phyloP scores from a whole-genome alignment of 2,113 vertebrate genomes.

The Beaufortia kweichowensis region DNA sequence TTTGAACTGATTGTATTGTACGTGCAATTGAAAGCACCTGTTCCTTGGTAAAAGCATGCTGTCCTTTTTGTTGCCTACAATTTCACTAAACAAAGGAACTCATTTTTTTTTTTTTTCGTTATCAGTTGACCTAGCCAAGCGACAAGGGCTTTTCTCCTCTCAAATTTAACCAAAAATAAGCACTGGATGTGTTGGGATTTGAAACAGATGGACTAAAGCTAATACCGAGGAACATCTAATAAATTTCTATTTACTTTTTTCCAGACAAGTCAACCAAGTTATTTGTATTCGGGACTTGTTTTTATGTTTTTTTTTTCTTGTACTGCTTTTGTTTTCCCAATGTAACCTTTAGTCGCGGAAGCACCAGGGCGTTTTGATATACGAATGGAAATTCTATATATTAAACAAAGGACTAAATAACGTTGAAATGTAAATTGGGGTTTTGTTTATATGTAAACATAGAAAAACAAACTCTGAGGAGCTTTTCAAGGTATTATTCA shows the following conservation, averaged over 20 bases:
- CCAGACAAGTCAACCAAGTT: slow-evolving; percentile 3
- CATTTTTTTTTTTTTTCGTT: slow-evolving; percentile 49
- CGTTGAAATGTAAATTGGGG: slow-evolving; percentile 66
- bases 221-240: slow-evolving; percentile 57
- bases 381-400: slow-evolving; percentile 50
- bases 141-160: slow-evolving; percentile 74
- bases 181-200: slow-evolving; percentile 64
- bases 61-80: slow-evolving; percentile 54
- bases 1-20: slow-evolving; percentile 65
- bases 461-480: slow-evolving; percentile 67
- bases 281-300: slow-evolving; percentile 18
- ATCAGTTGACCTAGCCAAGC: slow-evolving; percentile 58
- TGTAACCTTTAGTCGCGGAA: slow-evolving; percentile 57
- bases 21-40: slow-evolving; percentile 58
- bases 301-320: neutral
- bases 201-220: slow-evolving; percentile 60
- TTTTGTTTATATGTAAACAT: slow-evolving; percentile 67
- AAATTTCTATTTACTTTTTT: slow-evolving; percentile 56
- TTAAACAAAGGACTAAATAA: slow-evolving; percentile 68
- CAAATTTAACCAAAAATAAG: slow-evolving; percentile 73
- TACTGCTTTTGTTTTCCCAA: slow-evolving; percentile 53
- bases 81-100: slow-evolving; percentile 56
- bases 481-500: slow-evolving; percentile 67
- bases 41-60: slow-evolving; percentile 54
- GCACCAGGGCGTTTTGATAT: slow-evolving; percentile 71